These are phyloP conservation scores for Lasaia peninsularis DNA, from an alignment of 1,140 invertebrate genomes.

Conservation along the genomic window DNA sequence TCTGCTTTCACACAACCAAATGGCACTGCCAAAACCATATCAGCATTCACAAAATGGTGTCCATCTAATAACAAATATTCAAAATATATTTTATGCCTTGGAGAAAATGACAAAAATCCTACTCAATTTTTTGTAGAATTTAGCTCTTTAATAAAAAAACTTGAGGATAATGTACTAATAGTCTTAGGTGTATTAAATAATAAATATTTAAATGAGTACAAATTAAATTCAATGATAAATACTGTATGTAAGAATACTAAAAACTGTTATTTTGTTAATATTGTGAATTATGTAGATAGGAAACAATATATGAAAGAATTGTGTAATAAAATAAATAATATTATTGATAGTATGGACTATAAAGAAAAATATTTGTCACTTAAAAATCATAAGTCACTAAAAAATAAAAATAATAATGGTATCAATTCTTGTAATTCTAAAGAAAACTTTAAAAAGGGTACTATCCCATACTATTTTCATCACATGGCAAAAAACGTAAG, in stretches of 20 bases:
- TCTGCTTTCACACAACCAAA: not conserved
- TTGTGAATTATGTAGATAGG: not conserved
- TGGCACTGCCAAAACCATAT: not conserved
- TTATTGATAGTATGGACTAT: slow-evolving; percentile 1
- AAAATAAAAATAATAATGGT: not conserved
- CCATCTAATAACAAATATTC: not conserved
- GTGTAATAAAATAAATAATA: not conserved
- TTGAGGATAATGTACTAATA: not conserved
- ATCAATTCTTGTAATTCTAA: not conserved
- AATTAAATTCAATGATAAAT: not conserved
- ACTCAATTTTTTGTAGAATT: not conserved
- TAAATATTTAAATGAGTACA: not conserved
- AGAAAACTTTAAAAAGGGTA: not conserved
- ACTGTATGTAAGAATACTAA: not conserved
- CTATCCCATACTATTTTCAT: not conserved
- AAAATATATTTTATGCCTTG: not conserved
- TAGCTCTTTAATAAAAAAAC: not conserved
- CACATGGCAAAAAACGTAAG: not conserved
- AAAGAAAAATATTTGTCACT: not conserved
- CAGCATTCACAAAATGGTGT: not conserved
- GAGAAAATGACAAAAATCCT: not conserved
- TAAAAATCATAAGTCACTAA: not conserved
- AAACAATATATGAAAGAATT: not conserved
- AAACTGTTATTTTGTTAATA: not conserved
- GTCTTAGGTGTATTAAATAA: not conserved